phyloP scores from a whole-genome alignment of 2,797 vertebrate genomes.

The Pseudotriccus pelzelni region DNA sequence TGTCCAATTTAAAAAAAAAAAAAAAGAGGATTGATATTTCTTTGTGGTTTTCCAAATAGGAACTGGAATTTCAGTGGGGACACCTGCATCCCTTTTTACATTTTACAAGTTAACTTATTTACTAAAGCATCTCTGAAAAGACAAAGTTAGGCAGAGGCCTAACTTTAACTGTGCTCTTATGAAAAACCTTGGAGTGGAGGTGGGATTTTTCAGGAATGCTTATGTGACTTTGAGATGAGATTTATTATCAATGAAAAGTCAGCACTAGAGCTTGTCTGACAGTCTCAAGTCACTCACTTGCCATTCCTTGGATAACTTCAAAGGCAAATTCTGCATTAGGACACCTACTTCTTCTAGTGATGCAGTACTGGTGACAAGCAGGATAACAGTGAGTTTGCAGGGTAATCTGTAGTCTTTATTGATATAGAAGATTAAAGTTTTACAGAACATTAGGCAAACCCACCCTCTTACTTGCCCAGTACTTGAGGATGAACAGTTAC shows the following conservation, averaged over 20 bases:
- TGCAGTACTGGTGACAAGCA: not conserved
- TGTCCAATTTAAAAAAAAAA: not conserved
- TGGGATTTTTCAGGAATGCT: not conserved
- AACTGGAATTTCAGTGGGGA: not conserved
- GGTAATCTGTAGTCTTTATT: slow-evolving; percentile 65
- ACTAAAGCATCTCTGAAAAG: not conserved
- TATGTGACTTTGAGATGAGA: not conserved
- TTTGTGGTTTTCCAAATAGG: not conserved
- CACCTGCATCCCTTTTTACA: not conserved
- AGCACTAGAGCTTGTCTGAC: not conserved
- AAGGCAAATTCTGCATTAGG: not conserved
- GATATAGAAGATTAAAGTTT: slow-evolving; percentile 39
- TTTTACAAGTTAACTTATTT: not conserved
- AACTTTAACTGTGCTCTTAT: not conserved
- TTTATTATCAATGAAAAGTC: not conserved
- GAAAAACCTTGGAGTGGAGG: not conserved
- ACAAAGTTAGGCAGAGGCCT: not conserved
- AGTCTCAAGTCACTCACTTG: not conserved
- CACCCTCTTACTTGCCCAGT: not conserved
- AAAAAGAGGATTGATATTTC: not conserved
- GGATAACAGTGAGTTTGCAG: not conserved
- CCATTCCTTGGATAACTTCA: not conserved
- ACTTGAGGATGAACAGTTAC: slow-evolving; percentile 21
- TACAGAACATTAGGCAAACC: slow-evolving; percentile 32
- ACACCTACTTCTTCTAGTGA: not conserved